Percentiles rank a stretch among this genome's conserved stretches.
Evolutionary conservation across 92 coral and sea anemone genomes (phyloP).

Genomic region (Umimayanthus chanpuru): DNA sequence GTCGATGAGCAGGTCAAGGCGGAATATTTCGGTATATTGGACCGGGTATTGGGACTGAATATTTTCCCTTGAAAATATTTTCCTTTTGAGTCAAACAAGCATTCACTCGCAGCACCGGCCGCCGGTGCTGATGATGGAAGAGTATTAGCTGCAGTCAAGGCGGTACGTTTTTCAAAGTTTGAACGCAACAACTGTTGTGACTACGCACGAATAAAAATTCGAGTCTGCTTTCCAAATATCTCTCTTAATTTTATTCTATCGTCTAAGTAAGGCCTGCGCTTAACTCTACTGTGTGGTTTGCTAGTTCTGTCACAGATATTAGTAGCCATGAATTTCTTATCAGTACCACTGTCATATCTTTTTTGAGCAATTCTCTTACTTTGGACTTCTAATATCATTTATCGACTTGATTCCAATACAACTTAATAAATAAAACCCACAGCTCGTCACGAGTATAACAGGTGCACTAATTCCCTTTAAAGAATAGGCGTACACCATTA

Average conservation of each 20-base stretch:
- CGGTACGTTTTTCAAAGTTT: not conserved
- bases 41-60: not conserved
- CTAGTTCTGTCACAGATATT: not conserved
- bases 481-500: not conserved
- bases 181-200: no score
- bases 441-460: not conserved
- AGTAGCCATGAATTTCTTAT: not conserved
- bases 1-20: not conserved
- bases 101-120: not conserved
- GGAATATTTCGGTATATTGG: slow-evolving; percentile 23
- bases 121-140: no score
- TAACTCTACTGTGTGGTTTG: not conserved
- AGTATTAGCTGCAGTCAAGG: no score
- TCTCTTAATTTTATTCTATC: no score
- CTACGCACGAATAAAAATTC: not conserved
- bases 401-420: not conserved
- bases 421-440: no score
- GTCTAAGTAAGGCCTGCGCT: not conserved
- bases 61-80: slow-evolving; percentile 10
- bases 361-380: not conserved
- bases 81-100: not conserved
- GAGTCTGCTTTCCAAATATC: not conserved
- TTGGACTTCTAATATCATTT: not conserved
- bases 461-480: not conserved
- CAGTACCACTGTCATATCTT: slow-evolving; percentile 1